Percentiles rank a stretch among this genome's conserved stretches.
Conservation (phyloP, 2,113 vertebrate genomes). For the Psittacus erithacus region DNA sequence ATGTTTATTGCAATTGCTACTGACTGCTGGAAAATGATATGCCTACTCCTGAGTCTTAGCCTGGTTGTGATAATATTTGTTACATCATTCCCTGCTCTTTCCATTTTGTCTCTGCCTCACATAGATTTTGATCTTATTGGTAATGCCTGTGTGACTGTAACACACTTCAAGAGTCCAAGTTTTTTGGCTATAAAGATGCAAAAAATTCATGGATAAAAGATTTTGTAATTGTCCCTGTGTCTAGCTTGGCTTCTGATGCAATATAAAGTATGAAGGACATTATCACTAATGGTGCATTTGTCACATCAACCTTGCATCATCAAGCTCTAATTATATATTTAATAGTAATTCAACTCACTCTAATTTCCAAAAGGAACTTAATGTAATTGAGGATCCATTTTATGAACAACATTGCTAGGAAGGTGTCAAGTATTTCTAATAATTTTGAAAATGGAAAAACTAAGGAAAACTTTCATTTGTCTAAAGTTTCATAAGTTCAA, state of each 20-base stretch:
- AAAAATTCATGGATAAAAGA: background rate
- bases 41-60: background rate
- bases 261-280: background rate
- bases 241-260: background rate
- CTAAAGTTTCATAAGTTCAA: background rate
- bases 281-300: background rate
- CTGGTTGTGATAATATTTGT: background rate
- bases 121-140: background rate
- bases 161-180: background rate
- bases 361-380: background rate
- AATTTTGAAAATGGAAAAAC: background rate
- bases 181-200: background rate
- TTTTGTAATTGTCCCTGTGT: background rate
- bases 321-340: background rate
- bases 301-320: background rate
- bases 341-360: background rate
- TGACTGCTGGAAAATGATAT: constrained; percentile 22
- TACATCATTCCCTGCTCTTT: background rate
- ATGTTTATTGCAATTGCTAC: constrained; percentile 43
- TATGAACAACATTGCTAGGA: accelerated
- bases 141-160: background rate
- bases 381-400: background rate
- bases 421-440: background rate
- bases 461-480: background rate
- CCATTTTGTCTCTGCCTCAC: background rate